Base-by-base conservation (phyloP, 2,113 vertebrate genomes). In the Pantherophis guttatus region DNA sequence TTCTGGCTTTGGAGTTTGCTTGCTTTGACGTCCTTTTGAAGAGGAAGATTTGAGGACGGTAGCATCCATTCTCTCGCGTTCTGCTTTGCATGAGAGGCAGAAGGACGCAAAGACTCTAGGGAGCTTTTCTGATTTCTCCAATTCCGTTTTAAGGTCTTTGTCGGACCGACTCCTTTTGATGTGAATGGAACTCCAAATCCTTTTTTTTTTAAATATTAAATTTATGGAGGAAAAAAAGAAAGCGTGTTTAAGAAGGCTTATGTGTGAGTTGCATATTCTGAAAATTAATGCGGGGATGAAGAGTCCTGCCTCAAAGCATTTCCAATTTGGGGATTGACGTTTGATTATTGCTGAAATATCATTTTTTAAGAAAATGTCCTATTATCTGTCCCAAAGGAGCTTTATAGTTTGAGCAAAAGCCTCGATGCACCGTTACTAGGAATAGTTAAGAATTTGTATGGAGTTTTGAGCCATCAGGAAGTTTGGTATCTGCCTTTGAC, bases 161-260 rank as follows among this genome's bases (percentile, higher is more conserved):
- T 97, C 96, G 91, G 81, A 54, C 44, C 59, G 95, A 26, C 95
- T 96, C 95, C 96, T 81, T 98, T 98, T 97, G 96, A 97, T 97
- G 95, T 95, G 91, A 96, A 95, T 58, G 94, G 96, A 97, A 96
- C 86, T 95, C 93, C 86, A 96, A 96, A 97, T 96, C 95, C 58
- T 0, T 95, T 96, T 96, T 95, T 48, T 65, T 65, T 26, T 59
- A 29, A 29, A 96, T 91, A 96, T 96, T 95, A 94, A 96, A 95
- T 94, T 87, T 96, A 93, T 96, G 94, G 85, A 94, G 90, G 57
- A 1, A 58, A 58, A 26, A 62, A 62, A 26, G 39, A 87, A 81
- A 75, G n/a, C 94, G 17, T 94, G 44, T 95, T 96, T 95, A 93
- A 95, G 94, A 95, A 95, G 94, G 87, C 29, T 0, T 93, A 48